phyloP scores from a whole-genome alignment of 2,113 vertebrate species.

The Prinia subflava region DNA sequence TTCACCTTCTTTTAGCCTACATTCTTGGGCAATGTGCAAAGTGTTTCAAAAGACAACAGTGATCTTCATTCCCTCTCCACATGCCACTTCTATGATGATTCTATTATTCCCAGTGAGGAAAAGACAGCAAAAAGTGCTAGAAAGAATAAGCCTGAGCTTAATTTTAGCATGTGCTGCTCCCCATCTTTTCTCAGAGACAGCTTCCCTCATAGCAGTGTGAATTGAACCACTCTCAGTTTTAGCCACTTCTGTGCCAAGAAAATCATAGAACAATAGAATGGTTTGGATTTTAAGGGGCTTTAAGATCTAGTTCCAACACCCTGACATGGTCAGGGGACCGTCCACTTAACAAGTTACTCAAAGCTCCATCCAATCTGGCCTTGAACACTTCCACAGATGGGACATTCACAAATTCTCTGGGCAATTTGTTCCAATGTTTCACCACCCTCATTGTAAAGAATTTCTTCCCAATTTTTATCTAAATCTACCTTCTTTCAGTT shows the following conservation, averaged over 20 bases:
- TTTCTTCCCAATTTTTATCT: not conserved
- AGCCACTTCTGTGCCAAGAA: not conserved
- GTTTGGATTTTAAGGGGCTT: not conserved
- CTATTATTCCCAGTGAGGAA: not conserved
- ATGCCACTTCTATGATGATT: not conserved
- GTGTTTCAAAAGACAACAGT: not conserved
- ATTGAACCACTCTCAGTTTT: not conserved
- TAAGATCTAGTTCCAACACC: not conserved
- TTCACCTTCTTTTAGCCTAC: not conserved
- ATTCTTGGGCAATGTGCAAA: not conserved
- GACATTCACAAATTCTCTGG: not conserved
- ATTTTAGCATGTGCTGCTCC: not conserved
- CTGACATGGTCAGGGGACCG: too few species aligned
- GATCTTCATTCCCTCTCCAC: not conserved
- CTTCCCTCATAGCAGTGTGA: not conserved
- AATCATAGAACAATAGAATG: not conserved
- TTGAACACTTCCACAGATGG: not conserved
- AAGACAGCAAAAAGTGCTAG: not conserved
- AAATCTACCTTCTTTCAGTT: not conserved
- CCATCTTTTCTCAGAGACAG: not conserved
- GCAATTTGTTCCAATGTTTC: not conserved
- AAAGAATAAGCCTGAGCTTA: not conserved
- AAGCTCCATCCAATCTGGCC: not conserved
- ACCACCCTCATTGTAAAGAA: not conserved
- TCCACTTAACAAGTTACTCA: not conserved